Percentiles rank a stretch among this genome's conserved stretches.
Conservation (phyloP, 2,113 vertebrate species). For the Tricholaema leucomelas region DNA sequence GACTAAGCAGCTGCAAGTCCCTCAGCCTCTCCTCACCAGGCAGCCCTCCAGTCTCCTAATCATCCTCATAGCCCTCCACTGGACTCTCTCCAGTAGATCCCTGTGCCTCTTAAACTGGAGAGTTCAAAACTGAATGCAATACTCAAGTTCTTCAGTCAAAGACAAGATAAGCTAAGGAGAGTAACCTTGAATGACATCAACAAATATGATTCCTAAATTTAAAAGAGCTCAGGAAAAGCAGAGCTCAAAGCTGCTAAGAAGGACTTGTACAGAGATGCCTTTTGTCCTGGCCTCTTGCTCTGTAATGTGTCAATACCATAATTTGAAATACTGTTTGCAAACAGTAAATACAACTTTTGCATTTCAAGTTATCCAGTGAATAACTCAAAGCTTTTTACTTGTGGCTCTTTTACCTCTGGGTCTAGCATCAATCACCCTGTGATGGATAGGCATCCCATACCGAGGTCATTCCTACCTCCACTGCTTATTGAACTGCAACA, state of each 20-base stretch:
- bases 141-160: neutral
- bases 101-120: too few relatives aligned
- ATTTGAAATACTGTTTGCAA: neutral
- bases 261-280: neutral
- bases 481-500: slow-evolving; percentile 48
- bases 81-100: too few relatives aligned
- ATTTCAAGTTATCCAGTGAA: neutral
- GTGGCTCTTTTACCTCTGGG: neutral
- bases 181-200: neutral
- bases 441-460: slow-evolving; percentile 48
- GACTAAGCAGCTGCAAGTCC: too few relatives aligned
- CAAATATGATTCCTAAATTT: neutral
- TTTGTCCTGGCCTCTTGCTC: neutral
- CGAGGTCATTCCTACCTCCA: slow-evolving; percentile 23
- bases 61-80: too few relatives aligned
- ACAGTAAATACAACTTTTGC: neutral
- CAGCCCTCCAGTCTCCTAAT: too few relatives aligned
- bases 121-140: too few relatives aligned
- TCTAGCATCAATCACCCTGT: slow-evolving; percentile 35
- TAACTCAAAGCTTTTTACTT: neutral
- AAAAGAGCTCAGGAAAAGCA: neutral
- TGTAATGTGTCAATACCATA: neutral
- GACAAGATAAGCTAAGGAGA: neutral
- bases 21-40: too few relatives aligned
- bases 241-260: neutral